A percentile compares a stretch with the other conserved stretches of the same genome.
phyloP scores from a whole-genome alignment of 2,113 vertebrate species.

The Pimephales promelas region DNA sequence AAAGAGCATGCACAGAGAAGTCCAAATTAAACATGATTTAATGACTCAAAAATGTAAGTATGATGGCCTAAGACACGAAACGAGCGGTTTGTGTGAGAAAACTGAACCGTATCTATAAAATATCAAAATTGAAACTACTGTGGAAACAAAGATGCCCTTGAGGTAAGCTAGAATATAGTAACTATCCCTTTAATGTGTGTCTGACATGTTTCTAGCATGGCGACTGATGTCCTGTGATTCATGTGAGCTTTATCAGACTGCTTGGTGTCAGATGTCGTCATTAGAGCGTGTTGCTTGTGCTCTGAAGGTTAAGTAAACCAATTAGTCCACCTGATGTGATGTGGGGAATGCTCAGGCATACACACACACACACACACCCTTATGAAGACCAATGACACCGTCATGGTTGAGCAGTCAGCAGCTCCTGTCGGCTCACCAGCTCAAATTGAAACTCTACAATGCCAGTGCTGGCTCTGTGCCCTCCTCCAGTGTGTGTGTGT shows the following conservation, averaged over 20 bases:
- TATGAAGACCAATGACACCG: slow-evolving; percentile 76
- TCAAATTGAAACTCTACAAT: not conserved
- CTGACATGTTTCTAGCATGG: not conserved
- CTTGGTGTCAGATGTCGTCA: slow-evolving; percentile 72
- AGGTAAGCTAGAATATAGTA: too few species aligned
- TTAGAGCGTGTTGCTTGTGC: slow-evolving; percentile 74
- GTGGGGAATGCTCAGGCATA: slow-evolving; percentile 67
- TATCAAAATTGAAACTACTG: too few species aligned
- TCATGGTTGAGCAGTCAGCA: not conserved
- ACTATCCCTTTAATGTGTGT: too few species aligned
- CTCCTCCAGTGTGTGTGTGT: not conserved
- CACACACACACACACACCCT: slow-evolving; percentile 58
- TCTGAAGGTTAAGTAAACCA: slow-evolving; percentile 79
- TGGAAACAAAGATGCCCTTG: too few species aligned
- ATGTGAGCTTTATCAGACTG: slow-evolving; percentile 66
- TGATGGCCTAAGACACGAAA: too few species aligned
- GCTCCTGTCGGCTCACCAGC: not conserved
- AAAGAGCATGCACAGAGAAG: too few species aligned
- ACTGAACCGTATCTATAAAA: too few species aligned
- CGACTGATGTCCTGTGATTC: not conserved
- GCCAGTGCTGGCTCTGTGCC: slow-evolving; percentile 2
- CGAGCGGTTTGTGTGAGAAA: too few species aligned
- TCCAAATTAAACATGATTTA: too few species aligned
- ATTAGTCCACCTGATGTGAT: slow-evolving; percentile 73
- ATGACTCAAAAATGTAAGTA: too few species aligned